Evolutionary conservation across 2,888 invertebrate genomes (phyloP), one percentile per base, ranked within the genome.

Genomic region (Hemaris fuciformis): DNA sequence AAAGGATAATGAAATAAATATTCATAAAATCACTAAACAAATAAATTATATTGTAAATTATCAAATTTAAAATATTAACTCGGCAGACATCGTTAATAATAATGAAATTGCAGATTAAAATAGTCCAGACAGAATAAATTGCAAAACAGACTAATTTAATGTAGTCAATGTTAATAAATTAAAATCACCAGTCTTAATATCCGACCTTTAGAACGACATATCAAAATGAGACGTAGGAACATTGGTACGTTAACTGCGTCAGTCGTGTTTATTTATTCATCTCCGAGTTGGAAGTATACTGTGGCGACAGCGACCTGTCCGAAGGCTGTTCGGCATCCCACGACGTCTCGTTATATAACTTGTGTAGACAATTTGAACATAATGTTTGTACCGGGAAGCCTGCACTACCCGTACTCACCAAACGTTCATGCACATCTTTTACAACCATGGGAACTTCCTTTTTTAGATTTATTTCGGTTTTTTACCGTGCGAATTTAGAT

Each of bases 321-420:
- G 87, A 88, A 89, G 88, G 88, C 82, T 88, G 75, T 61, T 60
- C 70, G 68, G 66, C 77, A 71, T 69, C 75, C 69, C 69, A 70
- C 72, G 68, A 63, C 71, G 72, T 66, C 66, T 70, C 66, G 71
- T 85, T 84, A 80, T 75, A 79, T 84, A 84, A 83, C 76, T 63
- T 63, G 68, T 70, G 57, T 63, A 66, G 64, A 68, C 43, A 61
- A 66, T 64, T 60, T 59, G 64, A 62, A 63, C 61, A 61, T 18
- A 61, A 53, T 60, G 61, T 56, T 59, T 57, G 61, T 62, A 62
- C 43, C 34, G 43, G 61, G 34, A 60, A 38, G 25, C 25, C 48
- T 53, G 60, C 59, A 42, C 45, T 23, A 42, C 58, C 31, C 23
- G 8, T 25, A 41, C 25, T 38, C 13, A 38, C 42, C 48, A 8